Base-by-base conservation (phyloP, 2,888 invertebrate species). In the Spisula subtruncata region DNA sequence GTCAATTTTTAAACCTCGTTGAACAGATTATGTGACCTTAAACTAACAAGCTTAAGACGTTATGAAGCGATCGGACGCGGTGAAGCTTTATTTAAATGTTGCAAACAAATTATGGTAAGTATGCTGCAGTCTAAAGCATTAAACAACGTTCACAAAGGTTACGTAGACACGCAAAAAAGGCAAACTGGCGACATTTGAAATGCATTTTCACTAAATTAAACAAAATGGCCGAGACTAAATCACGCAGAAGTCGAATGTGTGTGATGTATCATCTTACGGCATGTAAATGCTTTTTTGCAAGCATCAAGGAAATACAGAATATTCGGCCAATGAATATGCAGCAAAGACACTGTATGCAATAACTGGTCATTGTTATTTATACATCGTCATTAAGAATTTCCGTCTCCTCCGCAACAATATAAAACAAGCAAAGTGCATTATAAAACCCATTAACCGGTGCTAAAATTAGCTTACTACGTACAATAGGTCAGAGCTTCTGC, bases 21-120 rank as follows among this genome's bases (percentile, higher is more conserved):
- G 80, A 79, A 80, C 85, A 56, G 8, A 80, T 89, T 66, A 85
- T 89, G 75, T 82, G 85, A 81, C 29, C 41, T 82, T 82, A 89
- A 89, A 85, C 89, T 51, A 89, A 89, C 87, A 84, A 20, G 75
- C 20, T 75, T 75, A 75, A 32, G 20, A 35, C 20, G 6, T 75
- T 75, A 75, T 14, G 32, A 29, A 32, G 75, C 35, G 8, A 35
- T 2, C 16, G 8, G n/a, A n/a, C n/a, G 25, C 16, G 35, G 35
- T 18, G 32, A 4, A 75, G 35, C 35, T 35, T 32, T 1, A 75
- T 75, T 75, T 16, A 32, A 75, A 35, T 75, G 75, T 75, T 29
- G 18, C 75, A 75, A 29, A 75, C 35, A 35, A 32, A 75, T 32
- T 75, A 35, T 71, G n/a, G 10, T 32, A 71, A 71, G 71, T 32